Percentiles rank a stretch among this genome's conserved stretches.
These are phyloP conservation scores for Spinus olivaceus DNA, from an alignment of 2,797 vertebrate species.

Conservation along the genomic window DNA sequence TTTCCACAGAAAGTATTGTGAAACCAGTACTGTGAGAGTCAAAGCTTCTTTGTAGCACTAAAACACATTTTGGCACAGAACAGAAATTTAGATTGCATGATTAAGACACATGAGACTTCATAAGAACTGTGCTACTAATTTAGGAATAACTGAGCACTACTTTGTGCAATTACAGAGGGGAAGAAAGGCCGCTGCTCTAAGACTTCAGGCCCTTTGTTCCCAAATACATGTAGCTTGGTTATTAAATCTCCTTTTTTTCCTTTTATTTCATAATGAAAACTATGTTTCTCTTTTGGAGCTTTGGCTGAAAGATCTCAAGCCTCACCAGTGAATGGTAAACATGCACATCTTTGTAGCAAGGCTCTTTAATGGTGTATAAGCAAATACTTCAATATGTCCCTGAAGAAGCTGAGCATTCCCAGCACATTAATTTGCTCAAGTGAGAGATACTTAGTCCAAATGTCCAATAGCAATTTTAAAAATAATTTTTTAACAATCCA, in stretches of 20 bases:
- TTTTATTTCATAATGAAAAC: not conserved
- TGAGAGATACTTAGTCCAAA: not conserved
- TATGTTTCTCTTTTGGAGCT: not conserved
- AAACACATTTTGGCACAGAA: not conserved
- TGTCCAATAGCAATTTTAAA: not conserved
- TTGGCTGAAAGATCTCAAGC: not conserved
- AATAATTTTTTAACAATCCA: constrained; percentile 37
- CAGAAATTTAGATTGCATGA: not conserved
- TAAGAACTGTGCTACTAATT: constrained; percentile 13
- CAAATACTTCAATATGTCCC: not conserved
- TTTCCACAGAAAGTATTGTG: constrained; percentile 5
- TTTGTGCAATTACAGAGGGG: not conserved
- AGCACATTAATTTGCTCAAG: not conserved
- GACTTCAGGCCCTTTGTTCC: not conserved
- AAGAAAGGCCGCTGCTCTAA: not conserved
- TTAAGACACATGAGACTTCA: not conserved
- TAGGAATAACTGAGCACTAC: not conserved
- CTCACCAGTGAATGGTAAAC: not conserved
- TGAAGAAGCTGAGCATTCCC: not conserved
- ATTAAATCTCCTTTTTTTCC: not conserved
- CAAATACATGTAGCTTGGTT: not conserved
- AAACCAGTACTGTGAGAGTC: not conserved
- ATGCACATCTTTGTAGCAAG: not conserved
- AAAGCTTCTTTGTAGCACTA: not conserved
- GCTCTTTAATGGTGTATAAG: not conserved